Conservation (phyloP, 2,113 vertebrate species). For the Calcarius ornatus region DNA sequence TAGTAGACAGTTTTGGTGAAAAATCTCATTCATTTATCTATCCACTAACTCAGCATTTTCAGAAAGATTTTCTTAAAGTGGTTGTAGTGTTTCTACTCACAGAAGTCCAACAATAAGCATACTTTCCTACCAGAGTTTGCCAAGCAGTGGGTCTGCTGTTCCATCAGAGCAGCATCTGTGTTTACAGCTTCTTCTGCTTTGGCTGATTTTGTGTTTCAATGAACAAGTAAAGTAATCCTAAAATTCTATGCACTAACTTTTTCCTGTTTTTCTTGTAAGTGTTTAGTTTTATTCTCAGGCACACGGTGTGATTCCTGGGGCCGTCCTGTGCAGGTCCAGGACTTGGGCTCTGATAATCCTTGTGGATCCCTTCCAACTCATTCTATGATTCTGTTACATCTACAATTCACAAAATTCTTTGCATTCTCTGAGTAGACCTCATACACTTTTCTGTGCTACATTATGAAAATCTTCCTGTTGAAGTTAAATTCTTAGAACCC, state of each 20-base stretch:
- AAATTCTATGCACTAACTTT: background rate
- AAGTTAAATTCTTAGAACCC: background rate
- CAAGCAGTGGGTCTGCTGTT: background rate
- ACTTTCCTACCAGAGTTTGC: background rate
- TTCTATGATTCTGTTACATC: background rate
- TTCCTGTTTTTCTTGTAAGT: background rate
- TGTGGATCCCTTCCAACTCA: background rate
- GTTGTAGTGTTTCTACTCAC: background rate
- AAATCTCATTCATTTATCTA: conserved; percentile 10
- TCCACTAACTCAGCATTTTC: background rate
- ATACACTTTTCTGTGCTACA: background rate
- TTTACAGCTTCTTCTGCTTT: background rate
- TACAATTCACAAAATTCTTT: background rate
- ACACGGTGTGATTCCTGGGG: background rate
- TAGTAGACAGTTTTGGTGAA: background rate
- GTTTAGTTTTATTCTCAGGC: background rate
- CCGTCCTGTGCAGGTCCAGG: background rate
- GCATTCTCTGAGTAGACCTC: background rate
- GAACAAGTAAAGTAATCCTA: background rate
- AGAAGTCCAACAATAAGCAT: background rate
- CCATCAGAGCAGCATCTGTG: background rate
- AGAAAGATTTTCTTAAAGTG: background rate
- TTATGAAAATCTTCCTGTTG: background rate
- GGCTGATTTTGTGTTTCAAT: background rate
- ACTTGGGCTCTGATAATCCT: background rate